These are phyloP conservation scores for Melipona beecheii DNA, from an alignment of 2,888 invertebrate species.

Conservation along the genomic window DNA sequence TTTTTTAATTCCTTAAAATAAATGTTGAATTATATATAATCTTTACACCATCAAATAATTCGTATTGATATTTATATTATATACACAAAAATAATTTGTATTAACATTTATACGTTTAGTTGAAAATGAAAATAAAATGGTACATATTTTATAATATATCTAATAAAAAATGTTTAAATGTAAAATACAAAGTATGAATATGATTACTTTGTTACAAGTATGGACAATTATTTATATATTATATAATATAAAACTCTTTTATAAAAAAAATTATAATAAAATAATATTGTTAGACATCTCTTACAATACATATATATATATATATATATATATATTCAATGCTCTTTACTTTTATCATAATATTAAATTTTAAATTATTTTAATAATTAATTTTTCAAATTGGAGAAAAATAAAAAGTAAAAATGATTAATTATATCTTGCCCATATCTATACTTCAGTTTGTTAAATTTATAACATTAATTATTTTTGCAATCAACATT, in stretches of 20 bases:
- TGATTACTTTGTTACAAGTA: not conserved
- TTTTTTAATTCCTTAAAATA: not conserved
- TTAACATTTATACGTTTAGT: not conserved
- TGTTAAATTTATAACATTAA: not conserved
- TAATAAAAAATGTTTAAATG: not conserved
- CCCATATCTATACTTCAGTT: not conserved
- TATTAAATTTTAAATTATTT: not conserved
- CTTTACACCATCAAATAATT: not conserved
- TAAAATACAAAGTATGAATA: not conserved
- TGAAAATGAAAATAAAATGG: not conserved
- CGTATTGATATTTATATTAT: not conserved
- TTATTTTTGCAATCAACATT: not conserved
- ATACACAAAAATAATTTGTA: not conserved
- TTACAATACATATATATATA: not conserved
- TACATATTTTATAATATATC: not conserved
- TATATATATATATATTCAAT: no score
- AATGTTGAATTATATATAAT: not conserved
- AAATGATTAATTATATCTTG: not conserved
- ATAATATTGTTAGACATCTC: not conserved
- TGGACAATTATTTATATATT: not conserved
- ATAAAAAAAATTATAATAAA: not conserved
- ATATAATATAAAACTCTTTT: not conserved
- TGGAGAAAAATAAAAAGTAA: not conserved
- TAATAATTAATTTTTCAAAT: not conserved
- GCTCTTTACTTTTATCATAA: not conserved